Conservation (phyloP, 2,113 vertebrate species). For the Sinosuthora webbiana region DNA sequence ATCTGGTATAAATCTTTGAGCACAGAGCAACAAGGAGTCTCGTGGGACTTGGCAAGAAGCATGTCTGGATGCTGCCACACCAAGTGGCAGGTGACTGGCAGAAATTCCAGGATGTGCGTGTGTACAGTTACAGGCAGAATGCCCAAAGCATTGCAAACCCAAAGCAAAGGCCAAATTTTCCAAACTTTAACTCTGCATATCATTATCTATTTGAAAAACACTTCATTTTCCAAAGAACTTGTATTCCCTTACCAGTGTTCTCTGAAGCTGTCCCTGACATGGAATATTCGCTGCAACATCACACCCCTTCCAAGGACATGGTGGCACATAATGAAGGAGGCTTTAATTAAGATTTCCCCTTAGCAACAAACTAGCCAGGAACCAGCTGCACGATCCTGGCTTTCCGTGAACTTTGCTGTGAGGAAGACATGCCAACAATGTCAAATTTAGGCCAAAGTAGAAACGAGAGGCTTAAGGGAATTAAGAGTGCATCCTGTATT, state of each 20-base stretch:
- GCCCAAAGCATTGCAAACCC: background rate
- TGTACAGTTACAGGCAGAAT: background rate
- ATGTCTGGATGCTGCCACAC: background rate
- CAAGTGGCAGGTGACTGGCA: background rate
- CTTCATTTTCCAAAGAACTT: background rate
- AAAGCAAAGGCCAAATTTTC: background rate
- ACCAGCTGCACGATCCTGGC: background rate
- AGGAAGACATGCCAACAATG: background rate
- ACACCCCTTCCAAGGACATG: background rate
- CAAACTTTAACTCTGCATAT: background rate
- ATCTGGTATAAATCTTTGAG: background rate
- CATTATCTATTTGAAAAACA: background rate
- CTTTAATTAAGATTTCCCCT: background rate
- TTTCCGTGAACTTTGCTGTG: background rate
- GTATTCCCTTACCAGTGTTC: background rate
- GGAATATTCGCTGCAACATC: background rate
- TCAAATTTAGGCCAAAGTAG: background rate
- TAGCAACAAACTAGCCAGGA: background rate
- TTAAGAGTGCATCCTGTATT: rapidly evolving
- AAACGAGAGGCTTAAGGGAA: background rate
- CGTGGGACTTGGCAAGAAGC: background rate
- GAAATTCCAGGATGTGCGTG: background rate
- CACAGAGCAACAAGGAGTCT: background rate
- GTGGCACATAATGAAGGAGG: background rate
- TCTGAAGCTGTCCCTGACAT: background rate